Evolutionary conservation across 2,797 vertebrate genomes (phyloP).

Genomic region (Nothura maculosa): DNA sequence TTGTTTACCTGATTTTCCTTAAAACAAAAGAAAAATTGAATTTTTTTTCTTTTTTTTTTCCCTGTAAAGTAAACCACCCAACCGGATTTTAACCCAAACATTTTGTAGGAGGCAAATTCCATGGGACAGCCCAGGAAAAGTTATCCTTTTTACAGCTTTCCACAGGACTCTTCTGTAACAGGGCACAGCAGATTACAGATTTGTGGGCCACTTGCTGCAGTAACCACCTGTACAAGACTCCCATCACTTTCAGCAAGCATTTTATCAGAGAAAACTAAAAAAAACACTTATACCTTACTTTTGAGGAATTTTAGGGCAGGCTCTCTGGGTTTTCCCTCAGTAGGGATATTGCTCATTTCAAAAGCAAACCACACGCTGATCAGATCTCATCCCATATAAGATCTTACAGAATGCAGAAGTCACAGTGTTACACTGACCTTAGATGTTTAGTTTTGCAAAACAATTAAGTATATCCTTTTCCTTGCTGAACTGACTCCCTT

Average conservation of each 20-base stretch:
- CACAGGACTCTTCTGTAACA: background rate
- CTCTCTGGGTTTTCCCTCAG: background rate
- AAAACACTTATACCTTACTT: background rate
- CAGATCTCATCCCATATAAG: background rate
- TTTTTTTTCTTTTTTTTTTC: background rate
- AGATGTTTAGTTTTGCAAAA: background rate
- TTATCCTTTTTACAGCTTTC: background rate
- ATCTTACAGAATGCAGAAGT: background rate
- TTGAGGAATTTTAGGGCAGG: background rate
- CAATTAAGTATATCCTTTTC: background rate
- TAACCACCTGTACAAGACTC: background rate
- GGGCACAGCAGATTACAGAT: background rate
- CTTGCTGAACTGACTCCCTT: background rate
- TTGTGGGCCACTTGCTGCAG: background rate
- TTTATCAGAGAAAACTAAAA: background rate
- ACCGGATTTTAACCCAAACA: background rate
- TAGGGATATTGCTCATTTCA: background rate
- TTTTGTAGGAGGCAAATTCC: background rate
- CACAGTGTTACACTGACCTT: background rate
- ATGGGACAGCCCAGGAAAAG: background rate
- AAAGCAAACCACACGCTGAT: background rate
- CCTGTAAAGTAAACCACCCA: background rate
- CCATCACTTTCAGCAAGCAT: background rate
- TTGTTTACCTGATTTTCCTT: background rate
- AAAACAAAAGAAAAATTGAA: background rate